Evolutionary conservation across 35 echinoderm and acorn worm species (phyloP).

Genomic region (Lytechinus variegatus): DNA sequence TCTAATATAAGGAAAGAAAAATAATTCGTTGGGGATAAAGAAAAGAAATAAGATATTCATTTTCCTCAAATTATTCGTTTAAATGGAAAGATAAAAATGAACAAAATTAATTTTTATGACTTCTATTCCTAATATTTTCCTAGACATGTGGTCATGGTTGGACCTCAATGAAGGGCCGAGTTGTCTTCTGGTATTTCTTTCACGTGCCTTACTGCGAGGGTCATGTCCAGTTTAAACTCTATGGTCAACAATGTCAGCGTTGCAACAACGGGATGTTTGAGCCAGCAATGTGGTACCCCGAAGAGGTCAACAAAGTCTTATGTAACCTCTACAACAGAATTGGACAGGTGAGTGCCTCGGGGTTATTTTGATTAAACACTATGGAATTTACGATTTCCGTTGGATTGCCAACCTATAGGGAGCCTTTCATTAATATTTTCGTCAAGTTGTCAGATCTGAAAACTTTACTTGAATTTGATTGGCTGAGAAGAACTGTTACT

Average conservation of each 20-base stretch:
- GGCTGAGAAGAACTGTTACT: no score
- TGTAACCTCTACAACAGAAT: conserved; percentile 98
- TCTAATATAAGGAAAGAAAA: no score
- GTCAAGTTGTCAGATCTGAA: no score
- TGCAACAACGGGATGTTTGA: conserved; percentile 95
- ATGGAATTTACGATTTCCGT: no score
- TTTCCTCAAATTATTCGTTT: no score
- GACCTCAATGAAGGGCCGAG: conserved; percentile 98
- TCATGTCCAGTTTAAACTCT: conserved; percentile 95
- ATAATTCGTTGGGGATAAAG: no score
- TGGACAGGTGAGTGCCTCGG: conserved; percentile 72
- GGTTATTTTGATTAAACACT: no score
- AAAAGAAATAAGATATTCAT: no score
- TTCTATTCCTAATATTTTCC: not conserved
- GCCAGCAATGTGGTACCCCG: conserved; percentile 98
- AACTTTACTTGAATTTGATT: no score
- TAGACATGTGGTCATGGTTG: conserved; percentile 96
- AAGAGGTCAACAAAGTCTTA: conserved; percentile 97
- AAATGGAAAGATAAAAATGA: no score
- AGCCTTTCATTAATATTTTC: no score
- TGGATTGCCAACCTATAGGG: no score
- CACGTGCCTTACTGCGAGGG: conserved; percentile 78
- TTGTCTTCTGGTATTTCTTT: conserved; percentile 94
- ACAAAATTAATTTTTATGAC: not conserved
- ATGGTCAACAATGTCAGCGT: conserved; percentile 91